phyloP scores from a whole-genome alignment of 92 coral and sea anemone species.

The Porites rus region DNA sequence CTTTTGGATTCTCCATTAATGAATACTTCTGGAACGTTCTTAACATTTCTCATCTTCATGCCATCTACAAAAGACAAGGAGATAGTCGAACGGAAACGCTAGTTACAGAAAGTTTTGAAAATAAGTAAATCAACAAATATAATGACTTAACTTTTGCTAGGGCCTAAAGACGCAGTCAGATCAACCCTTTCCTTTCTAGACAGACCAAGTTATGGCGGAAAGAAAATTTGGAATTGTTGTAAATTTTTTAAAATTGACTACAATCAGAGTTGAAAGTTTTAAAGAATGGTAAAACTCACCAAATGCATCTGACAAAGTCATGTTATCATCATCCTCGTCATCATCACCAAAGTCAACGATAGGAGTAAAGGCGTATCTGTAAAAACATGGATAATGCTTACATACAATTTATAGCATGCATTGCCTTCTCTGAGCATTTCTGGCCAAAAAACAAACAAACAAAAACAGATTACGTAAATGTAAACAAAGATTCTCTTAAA shows the following conservation, averaged over 20 bases:
- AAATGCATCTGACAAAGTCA: slow-evolving; percentile 93
- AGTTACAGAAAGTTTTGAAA: too few relatives aligned
- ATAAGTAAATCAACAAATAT: too few relatives aligned
- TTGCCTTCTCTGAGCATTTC: background rate
- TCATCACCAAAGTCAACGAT: slow-evolving; percentile 88
- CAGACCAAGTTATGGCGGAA: too few relatives aligned
- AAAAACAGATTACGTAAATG: too few relatives aligned
- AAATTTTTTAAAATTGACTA: too few relatives aligned
- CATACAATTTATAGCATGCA: background rate
- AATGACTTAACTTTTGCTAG: too few relatives aligned
- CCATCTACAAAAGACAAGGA: slow-evolving; percentile 74
- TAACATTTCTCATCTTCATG: slow-evolving; percentile 92
- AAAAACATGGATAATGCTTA: background rate
- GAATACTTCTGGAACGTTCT: slow-evolving; percentile 73
- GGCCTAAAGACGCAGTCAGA: too few relatives aligned
- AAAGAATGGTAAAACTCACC: slow-evolving; percentile 49
- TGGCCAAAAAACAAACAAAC: too few relatives aligned
- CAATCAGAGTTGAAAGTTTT: background rate
- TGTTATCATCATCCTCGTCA: slow-evolving; percentile 97
- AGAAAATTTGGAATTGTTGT: too few relatives aligned
- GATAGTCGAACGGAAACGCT: too few relatives aligned
- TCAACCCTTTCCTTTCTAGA: too few relatives aligned
- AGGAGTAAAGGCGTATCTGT: slow-evolving; percentile 97
- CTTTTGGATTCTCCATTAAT: slow-evolving; percentile 79
- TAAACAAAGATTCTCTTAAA: too few relatives aligned